Base-by-base conservation (phyloP, 2,113 vertebrate species). In the Leucosticte australis region DNA sequence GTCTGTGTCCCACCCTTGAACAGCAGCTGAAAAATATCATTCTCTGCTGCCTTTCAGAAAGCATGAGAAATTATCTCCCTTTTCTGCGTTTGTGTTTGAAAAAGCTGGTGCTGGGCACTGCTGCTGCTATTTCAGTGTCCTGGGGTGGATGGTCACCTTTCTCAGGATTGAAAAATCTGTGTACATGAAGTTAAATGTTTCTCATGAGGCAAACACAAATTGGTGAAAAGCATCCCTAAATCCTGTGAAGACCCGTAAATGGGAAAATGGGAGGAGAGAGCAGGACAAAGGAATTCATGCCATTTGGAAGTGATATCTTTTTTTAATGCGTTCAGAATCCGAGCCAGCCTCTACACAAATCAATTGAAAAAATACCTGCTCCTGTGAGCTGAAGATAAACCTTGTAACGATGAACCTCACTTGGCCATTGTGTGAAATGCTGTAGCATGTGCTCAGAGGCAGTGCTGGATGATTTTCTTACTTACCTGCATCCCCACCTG, bases 391-490 rank as follows among this genome's bases (percentile, higher is more conserved):
- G 68, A 41, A 87, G 63, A 63, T 55, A 77, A 86, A 74, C 47
- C 60, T 55, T 26, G 11, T 60, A 11, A 33, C 3, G 11, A 60
- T 23, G 30, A 80, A 35, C 41, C 33, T 56, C 3, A 1, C 59
- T 21, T 11, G 63, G 31, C 44, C 26, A 13, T 20, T 55, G 44
- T 44, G 60, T 50, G 17, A 35, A 70, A 60, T 4, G 28, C 76
- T 64, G 71, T 55, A 35, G 19, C 22, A 27, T 11, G 22, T 50
- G 30, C 46, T 77, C 49, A 8, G 53, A 20, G 42, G 26, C 10
- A 4, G 27, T 14, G 62, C 53, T 11, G 35, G 11, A 1, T 11
- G 18, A 3, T 18, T 37, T 20, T 13, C n/a, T 39, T 7, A 1
- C 5, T 1, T 8, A 6, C 31, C 46, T 31, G 22, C 67, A 41